phyloP scores from a whole-genome alignment of 2,888 invertebrate species.

The Iphiclides podalirius region DNA sequence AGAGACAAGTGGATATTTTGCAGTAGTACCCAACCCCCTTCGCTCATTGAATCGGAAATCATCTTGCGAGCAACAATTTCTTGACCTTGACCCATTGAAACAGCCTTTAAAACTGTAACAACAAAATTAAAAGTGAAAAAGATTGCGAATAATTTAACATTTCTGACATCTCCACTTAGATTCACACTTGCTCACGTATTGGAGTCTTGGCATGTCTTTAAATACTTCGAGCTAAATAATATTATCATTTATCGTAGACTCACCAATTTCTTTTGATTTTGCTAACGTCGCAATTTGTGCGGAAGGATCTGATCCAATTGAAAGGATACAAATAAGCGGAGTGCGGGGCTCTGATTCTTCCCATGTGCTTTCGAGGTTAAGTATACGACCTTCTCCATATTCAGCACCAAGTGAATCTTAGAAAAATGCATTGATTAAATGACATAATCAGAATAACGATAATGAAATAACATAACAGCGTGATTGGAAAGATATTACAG shows the following conservation, averaged over 20 bases:
- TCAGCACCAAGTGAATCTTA: slow-evolving; percentile 90
- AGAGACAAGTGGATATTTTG: slow-evolving; percentile 98
- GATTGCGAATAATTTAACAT: too few species aligned
- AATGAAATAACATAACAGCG: too few species aligned
- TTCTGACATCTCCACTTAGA: too few species aligned
- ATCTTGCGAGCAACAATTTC: slow-evolving; percentile 91
- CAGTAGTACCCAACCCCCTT: slow-evolving; percentile 95
- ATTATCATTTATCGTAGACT: slow-evolving; percentile 56
- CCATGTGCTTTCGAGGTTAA: slow-evolving; percentile 95
- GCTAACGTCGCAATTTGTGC: slow-evolving; percentile 93
- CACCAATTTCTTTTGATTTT: slow-evolving; percentile 91
- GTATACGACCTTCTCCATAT: slow-evolving; percentile 94
- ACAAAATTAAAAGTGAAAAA: not conserved
- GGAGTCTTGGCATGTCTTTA: not conserved
- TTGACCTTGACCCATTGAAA: slow-evolving; percentile 99
- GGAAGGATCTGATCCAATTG: slow-evolving; percentile 98
- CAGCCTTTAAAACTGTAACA: slow-evolving; percentile 85
- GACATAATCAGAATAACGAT: too few species aligned
- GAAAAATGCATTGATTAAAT: not conserved
- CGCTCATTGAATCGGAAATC: slow-evolving; percentile 88
- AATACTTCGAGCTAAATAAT: not conserved
- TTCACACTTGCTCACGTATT: too few species aligned
- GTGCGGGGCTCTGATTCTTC: slow-evolving; percentile 92
- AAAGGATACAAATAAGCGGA: slow-evolving; percentile 94
- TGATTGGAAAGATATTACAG: not conserved